A percentile compares a stretch with the other conserved stretches of the same genome.
phyloP scores from a whole-genome alignment of 2,797 vertebrate genomes.

The Hippoglossus hippoglossus region DNA sequence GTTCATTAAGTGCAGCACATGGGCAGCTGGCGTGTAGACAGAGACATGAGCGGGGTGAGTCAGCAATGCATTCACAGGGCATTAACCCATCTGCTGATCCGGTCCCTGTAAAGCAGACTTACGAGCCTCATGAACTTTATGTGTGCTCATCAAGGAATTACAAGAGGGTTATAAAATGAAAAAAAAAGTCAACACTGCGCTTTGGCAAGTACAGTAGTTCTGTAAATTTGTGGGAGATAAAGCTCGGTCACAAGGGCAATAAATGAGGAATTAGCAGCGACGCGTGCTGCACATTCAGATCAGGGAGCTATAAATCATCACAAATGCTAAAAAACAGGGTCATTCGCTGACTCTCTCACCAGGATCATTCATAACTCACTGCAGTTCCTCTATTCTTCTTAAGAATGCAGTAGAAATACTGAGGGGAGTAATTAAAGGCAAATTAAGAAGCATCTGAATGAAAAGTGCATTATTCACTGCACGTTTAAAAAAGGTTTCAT shows the following conservation, averaged over 20 bases:
- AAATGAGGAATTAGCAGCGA: slow-evolving; percentile 54
- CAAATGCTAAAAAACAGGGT: slow-evolving; percentile 24
- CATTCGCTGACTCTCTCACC: slow-evolving; percentile 42
- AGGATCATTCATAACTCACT: slow-evolving; percentile 50
- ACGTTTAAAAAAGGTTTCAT: slow-evolving; percentile 58
- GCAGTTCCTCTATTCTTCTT: slow-evolving; percentile 43
- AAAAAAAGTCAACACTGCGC: slow-evolving; percentile 52
- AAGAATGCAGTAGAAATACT: slow-evolving; percentile 25
- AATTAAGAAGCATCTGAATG: slow-evolving; percentile 48
- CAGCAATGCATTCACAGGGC: slow-evolving; percentile 67
- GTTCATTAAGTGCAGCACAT: slow-evolving; percentile 45
- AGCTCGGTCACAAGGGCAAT: slow-evolving; percentile 33
- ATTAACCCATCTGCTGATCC: slow-evolving; percentile 72
- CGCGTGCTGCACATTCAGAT: slow-evolving; percentile 20
- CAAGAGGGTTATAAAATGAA: slow-evolving; percentile 59
- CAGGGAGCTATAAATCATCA: slow-evolving; percentile 31
- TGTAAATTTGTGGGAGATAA: slow-evolving; percentile 44
- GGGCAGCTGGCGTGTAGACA: slow-evolving; percentile 28
- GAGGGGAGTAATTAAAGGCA: slow-evolving; percentile 59
- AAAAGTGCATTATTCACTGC: slow-evolving; percentile 40
- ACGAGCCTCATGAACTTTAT: slow-evolving; percentile 67
- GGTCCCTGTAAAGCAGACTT: slow-evolving; percentile 66
- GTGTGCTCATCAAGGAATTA: slow-evolving; percentile 59
- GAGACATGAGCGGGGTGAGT: slow-evolving; percentile 53
- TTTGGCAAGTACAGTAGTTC: slow-evolving; percentile 44